Conservation (phyloP, 2,888 invertebrate species). For the Heliconius hortense region DNA sequence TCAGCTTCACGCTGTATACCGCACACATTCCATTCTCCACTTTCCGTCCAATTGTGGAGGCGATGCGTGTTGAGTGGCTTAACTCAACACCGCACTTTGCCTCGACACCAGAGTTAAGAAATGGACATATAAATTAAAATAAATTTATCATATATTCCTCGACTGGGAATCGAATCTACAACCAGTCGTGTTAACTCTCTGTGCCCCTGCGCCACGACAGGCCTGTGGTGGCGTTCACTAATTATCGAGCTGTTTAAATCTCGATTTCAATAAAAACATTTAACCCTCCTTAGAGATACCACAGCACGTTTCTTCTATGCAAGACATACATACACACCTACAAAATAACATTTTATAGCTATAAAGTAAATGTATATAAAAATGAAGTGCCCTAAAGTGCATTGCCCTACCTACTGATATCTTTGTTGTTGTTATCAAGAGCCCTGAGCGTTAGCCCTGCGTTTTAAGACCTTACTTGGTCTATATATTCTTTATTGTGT, state of each 20-base stretch:
- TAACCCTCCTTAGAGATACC: too few species aligned
- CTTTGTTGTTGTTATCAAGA: conserved; percentile 53
- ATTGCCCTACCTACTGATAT: conserved; percentile 46
- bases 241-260: not conserved
- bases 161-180: too few species aligned
- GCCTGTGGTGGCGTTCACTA: not conserved
- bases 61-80: too few species aligned
- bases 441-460: conserved; percentile 71
- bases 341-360: not conserved
- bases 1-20: too few species aligned
- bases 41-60: too few species aligned
- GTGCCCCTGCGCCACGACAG: too few species aligned
- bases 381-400: conserved; percentile 31
- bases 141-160: too few species aligned
- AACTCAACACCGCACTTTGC: too few species aligned
- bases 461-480: conserved; percentile 57
- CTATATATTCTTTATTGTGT: conserved; percentile 35
- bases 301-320: not conserved
- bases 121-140: too few species aligned
- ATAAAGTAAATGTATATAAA: conserved; percentile 25
- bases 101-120: too few species aligned
- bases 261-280: not conserved
- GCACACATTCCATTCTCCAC: too few species aligned
- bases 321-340: not conserved
- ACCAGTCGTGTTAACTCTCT: too few species aligned